phyloP scores from a whole-genome alignment of 2,113 vertebrate genomes.

The Tretioscincus oriximinensis region DNA sequence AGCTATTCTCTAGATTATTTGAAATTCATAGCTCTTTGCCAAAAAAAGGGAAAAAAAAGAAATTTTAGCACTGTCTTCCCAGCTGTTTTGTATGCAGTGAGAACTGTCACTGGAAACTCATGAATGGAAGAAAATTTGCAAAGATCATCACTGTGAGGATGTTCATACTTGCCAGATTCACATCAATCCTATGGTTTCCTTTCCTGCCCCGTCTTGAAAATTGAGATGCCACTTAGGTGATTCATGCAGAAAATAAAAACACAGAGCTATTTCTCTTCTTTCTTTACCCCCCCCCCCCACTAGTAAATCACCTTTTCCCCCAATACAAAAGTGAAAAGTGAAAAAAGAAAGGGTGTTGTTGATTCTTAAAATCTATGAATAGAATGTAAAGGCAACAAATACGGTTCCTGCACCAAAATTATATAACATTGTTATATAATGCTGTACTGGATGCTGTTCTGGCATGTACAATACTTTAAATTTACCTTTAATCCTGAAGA shows the following conservation, averaged over 20 bases:
- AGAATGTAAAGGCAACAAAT: neutral
- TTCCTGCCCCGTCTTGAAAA: slow-evolving; percentile 36
- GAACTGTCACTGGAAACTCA: slow-evolving; percentile 44
- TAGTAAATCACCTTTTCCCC: slow-evolving; percentile 2
- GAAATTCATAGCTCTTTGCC: slow-evolving; percentile 38
- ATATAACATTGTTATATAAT: neutral
- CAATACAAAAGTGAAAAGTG: neutral
- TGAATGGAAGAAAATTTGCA: slow-evolving; percentile 42
- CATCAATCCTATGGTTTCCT: neutral
- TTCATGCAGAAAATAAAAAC: slow-evolving; percentile 43
- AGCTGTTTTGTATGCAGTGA: slow-evolving; percentile 43
- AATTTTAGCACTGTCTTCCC: slow-evolving; percentile 28
- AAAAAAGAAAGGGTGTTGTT: neutral
- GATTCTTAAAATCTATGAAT: neutral
- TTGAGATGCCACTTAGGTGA: slow-evolving; percentile 29
- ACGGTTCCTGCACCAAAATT: neutral
- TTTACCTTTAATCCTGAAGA: no score
- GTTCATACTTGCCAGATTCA: slow-evolving; percentile 40
- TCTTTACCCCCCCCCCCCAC: slow-evolving; percentile 22
- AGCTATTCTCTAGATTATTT: slow-evolving; percentile 26
- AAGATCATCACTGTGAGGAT: slow-evolving; percentile 39
- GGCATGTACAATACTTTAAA: no score
- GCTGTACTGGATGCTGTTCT: no score
- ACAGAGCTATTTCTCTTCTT: slow-evolving; percentile 17
- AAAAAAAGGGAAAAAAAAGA: neutral